Evolutionary conservation across 2,888 invertebrate species (phyloP).

Genomic region (Augiades crinisus): DNA sequence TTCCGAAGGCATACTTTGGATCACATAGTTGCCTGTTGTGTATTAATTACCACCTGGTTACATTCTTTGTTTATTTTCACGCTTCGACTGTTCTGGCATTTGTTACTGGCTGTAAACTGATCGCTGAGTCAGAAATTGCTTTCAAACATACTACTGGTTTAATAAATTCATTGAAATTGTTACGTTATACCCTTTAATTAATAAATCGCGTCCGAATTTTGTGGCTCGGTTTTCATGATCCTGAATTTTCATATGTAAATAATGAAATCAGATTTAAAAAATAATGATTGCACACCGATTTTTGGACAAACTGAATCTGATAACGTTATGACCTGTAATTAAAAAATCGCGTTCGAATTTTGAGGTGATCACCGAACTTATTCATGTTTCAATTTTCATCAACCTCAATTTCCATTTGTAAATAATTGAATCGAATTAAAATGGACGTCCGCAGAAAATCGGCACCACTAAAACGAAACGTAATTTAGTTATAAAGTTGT

Average conservation of each 20-base stretch:
- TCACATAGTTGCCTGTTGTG: constrained; percentile 53
- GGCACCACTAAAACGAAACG: not conserved
- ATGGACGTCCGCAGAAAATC: not conserved
- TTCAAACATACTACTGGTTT: too few species aligned
- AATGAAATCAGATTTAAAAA: too few species aligned
- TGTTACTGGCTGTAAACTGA: not conserved
- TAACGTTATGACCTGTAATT: not conserved
- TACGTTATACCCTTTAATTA: too few species aligned
- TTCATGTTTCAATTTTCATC: not conserved
- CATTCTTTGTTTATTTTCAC: constrained; percentile 34
- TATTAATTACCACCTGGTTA: constrained; percentile 51
- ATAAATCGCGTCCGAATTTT: too few species aligned
- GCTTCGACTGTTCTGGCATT: not conserved
- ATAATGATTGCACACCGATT: too few species aligned
- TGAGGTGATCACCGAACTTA: not conserved
- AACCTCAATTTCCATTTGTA: not conserved
- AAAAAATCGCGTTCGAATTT: not conserved
- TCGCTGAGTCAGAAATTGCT: constrained; percentile 2
- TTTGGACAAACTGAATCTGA: not conserved
- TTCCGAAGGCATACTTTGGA: constrained; percentile 66
- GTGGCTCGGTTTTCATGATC: too few species aligned
- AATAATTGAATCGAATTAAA: not conserved
- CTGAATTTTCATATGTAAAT: too few species aligned
- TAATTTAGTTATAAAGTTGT: not conserved
- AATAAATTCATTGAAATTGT: too few species aligned